Base-by-base conservation (phyloP, 2,888 invertebrate genomes). In the Lapara coniferarum region DNA sequence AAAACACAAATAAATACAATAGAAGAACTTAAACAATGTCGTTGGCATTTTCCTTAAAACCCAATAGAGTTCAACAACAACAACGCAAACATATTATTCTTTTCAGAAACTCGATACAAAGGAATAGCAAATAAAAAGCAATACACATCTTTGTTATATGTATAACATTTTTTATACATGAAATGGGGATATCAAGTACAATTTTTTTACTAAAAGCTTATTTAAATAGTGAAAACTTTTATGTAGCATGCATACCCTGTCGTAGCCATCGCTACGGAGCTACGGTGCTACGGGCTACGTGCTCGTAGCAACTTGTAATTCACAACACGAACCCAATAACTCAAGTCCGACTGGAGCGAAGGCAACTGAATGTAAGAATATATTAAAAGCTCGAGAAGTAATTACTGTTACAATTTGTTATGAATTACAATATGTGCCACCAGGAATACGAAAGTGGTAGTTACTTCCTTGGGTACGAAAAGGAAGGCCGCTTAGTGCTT, bases 311-410 rank as follows among this genome's bases (percentile, higher is more conserved):
- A 83, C 84, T 86, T 84, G 81, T 82, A 83, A 88, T 85, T 83
- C 88, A 74, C 78, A 79, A 84, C 89, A 87, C 89, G 88, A 82
- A 85, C 77, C 81, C 83, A 85, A 89, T 89, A 89, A 88, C 84
- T 89, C 86, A 88, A 83, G 84, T 76, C 75, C 79, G 79, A 79
- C 78, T 78, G 77, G 77, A 76, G 81, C 78, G 79, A 77, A 82
- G 80, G 78, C 78, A 78, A 77, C 77, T 77, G 74, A 49, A 63
- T 55, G 63, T 63, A 63, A 79, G 81, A 81, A 87, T 86, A 84
- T 87, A 88, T 88, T 86, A 85, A 83, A 84, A 84, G 83, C 81
- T 77, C 76, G 74, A 75, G 73, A 71, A 74, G 80, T 79, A 86
- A 86, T 86, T 84, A 86, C 85, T 83, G 81, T 80, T 78, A 77